These are phyloP conservation scores for human DNA, from an alignment of 2,113 vertebrate species.

Conservation along the genomic window DNA sequence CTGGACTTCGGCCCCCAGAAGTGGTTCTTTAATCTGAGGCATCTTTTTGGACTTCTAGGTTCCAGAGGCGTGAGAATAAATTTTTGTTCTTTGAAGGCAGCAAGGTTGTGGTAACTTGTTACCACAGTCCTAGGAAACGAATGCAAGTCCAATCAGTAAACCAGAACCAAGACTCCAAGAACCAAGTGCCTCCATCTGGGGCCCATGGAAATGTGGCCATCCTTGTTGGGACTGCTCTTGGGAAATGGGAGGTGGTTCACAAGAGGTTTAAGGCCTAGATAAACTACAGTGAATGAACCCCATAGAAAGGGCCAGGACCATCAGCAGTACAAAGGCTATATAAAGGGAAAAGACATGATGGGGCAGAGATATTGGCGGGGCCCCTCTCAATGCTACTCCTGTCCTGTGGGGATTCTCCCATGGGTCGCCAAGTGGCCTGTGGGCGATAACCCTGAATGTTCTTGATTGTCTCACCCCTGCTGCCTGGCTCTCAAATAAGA, in stretches of 20 bases:
- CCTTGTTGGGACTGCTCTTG: background rate
- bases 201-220: background rate
- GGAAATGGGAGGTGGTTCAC: background rate
- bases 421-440: slow-evolving; percentile 44
- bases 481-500: slow-evolving; percentile 27
- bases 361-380: slow-evolving; percentile 44
- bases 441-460: slow-evolving; percentile 61
- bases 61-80: background rate
- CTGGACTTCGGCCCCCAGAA: background rate
- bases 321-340: background rate
- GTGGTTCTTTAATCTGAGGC: background rate
- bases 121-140: background rate
- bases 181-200: background rate
- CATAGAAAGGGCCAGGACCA: slow-evolving; percentile 17
- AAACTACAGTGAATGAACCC: slow-evolving; percentile 22
- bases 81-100: background rate
- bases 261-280: slow-evolving; percentile 1
- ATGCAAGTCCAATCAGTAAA: background rate
- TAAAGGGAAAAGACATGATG: background rate
- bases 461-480: background rate
- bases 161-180: background rate
- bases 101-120: background rate
- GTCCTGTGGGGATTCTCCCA: slow-evolving; percentile 69
- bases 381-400: slow-evolving; percentile 57
- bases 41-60: background rate